Base-by-base conservation (phyloP, 53 echinoderm and acorn worm genomes). In the Actinopyga echinites region DNA sequence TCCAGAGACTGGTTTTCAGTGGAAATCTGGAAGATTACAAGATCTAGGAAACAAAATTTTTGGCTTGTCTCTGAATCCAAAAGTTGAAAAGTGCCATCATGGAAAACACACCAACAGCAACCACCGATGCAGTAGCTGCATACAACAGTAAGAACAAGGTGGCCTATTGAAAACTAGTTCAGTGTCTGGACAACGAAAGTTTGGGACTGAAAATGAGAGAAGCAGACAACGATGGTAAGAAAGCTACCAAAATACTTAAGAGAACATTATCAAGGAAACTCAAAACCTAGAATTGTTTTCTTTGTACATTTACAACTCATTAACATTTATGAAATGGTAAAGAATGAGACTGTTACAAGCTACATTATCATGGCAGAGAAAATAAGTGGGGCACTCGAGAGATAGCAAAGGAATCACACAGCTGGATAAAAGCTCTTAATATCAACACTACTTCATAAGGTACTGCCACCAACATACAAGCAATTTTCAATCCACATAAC, bases 151-250 rank as follows among this genome's bases (percentile, higher is more conserved):
- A 71, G 40, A 71, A 43, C 44, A 20, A 71, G 44, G 38, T 38
- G 25, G 71, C 24, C 22, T 71, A 71, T 10, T 4, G 40, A 19
- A 42, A 71, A 2, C 1, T 71, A 0, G 71, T 71, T 0, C 71
- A 64, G 1, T 85, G 60, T 0, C 40, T 85, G 0, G 85, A 85
- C 13, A 75, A 85, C 30, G 75, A 85, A 62, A 85, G 85, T 61
- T 75, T 75, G 49, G 71, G 84, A 1, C 71, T 85, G 1, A 35
- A 35, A 0, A 75, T 60, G 75, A 75, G 85, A 43, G 62, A 78
- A 6, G 86, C 86, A 0, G 43, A 75, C 49, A 75, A 85, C 52
- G 54, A 79, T 29, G 86, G 78, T 57, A 75, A 75, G 77, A 85
- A 61, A 75, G 85, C 85, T 19, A n/a, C 75, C 40, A 11, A 11